Evolutionary conservation across 2,113 vertebrate genomes (phyloP).

Genomic region (Poeciliopsis occidentalis): DNA sequence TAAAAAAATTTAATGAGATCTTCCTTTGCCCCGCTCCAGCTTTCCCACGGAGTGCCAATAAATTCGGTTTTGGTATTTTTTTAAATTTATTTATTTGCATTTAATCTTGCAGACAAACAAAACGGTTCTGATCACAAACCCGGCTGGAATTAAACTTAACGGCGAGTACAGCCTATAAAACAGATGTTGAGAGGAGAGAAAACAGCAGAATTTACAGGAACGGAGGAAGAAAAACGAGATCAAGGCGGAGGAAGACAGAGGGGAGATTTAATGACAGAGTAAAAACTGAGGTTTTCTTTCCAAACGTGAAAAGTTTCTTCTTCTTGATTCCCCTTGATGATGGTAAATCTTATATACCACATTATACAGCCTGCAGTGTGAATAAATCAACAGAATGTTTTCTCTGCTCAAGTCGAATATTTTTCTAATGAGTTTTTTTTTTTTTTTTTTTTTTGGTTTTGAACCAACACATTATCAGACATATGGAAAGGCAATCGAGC

Average conservation of each 20-base stretch:
- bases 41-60: neutral
- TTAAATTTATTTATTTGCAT: too few relatives aligned
- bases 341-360: slow-evolving; percentile 51
- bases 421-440: slow-evolving; percentile 55
- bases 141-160: neutral
- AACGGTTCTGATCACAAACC: neutral
- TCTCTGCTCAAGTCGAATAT: slow-evolving; percentile 61
- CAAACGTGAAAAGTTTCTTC: slow-evolving; percentile 52
- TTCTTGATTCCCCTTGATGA: slow-evolving; percentile 40
- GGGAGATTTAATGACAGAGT: slow-evolving; percentile 35
- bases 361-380: slow-evolving; percentile 19
- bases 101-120: slow-evolving; percentile 1
- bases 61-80: neutral
- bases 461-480: slow-evolving; percentile 30
- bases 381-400: slow-evolving; percentile 56
- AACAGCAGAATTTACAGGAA: slow-evolving; percentile 16
- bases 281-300: slow-evolving; percentile 59
- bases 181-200: neutral
- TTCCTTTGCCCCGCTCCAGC: neutral
- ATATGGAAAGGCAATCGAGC: slow-evolving; percentile 59
- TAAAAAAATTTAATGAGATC: neutral
- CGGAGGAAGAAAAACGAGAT: slow-evolving; percentile 8
- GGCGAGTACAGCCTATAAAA: neutral
- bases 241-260: slow-evolving; percentile 12
- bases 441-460: slow-evolving; percentile 42